phyloP scores from a whole-genome alignment of 2,113 vertebrate genomes.

The Dissostichus mawsoni region DNA sequence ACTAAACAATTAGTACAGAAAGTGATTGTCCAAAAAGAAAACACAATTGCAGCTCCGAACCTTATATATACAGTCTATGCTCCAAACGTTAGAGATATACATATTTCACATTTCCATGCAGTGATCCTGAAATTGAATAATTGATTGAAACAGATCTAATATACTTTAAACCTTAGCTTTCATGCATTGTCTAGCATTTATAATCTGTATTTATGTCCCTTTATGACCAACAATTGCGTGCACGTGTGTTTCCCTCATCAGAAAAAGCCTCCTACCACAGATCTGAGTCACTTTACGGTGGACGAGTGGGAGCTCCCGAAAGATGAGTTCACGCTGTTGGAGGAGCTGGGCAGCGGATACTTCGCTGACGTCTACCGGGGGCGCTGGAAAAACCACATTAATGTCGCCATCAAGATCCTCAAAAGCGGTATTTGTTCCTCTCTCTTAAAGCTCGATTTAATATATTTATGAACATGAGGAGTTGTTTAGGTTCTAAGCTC shows the following conservation, averaged over 20 bases:
- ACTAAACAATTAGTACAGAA: too few relatives aligned
- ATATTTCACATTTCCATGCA: too few relatives aligned
- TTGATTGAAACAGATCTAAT: too few relatives aligned
- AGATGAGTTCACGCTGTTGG: conserved; percentile 83
- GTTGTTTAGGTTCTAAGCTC: neutral
- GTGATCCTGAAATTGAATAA: too few relatives aligned
- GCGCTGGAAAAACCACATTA: conserved; percentile 84
- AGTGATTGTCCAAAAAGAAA: too few relatives aligned
- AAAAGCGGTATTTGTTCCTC: conserved; percentile 71
- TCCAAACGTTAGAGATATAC: too few relatives aligned
- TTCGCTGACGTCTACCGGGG: conserved; percentile 87
- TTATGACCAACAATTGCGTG: neutral
- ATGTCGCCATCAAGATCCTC: conserved; percentile 88
- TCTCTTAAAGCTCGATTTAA: neutral
- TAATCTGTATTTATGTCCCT: neutral
- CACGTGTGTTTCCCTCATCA: conserved; percentile 45
- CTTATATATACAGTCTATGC: too few relatives aligned
- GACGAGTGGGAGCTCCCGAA: conserved; percentile 87
- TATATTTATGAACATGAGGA: neutral
- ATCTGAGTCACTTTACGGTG: conserved; percentile 67
- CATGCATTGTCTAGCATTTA: neutral
- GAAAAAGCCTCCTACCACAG: conserved; percentile 67
- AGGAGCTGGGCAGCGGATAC: conserved; percentile 83
- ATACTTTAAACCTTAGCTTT: too few relatives aligned
- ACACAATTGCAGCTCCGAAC: too few relatives aligned